A percentile compares a stretch with the other conserved stretches of the same genome.
phyloP scores from a whole-genome alignment of 2,113 vertebrate genomes.

The Leptodactylus fuscus region DNA sequence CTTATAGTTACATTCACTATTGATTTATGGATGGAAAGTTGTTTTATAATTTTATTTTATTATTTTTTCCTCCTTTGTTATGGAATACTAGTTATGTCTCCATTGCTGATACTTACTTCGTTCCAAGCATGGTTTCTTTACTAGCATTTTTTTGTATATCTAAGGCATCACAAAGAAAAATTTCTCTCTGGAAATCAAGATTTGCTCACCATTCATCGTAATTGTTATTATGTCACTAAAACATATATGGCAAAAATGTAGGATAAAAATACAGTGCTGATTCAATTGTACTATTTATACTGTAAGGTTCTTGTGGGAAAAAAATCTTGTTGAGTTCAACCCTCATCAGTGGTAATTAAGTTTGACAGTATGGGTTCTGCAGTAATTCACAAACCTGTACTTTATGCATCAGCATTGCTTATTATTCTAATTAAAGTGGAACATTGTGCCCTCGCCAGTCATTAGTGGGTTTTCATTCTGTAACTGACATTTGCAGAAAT shows the following conservation, averaged over 20 bases:
- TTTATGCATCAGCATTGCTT: slow-evolving; percentile 80
- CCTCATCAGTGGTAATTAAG: slow-evolving; percentile 65
- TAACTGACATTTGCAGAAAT: slow-evolving; percentile 85
- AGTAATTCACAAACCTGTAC: slow-evolving; percentile 81
- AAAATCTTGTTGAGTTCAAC: slow-evolving; percentile 64
- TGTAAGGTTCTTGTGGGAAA: slow-evolving; percentile 65
- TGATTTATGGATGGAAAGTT: no score
- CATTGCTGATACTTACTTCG: no score
- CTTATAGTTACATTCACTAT: no score
- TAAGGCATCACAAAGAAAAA: not conserved
- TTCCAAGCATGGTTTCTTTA: no score
- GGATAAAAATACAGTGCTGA: slow-evolving; percentile 39
- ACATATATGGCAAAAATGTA: not conserved
- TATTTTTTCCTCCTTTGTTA: no score
- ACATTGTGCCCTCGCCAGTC: slow-evolving; percentile 80
- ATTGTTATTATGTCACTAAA: slow-evolving; percentile 8
- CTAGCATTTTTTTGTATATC: no score
- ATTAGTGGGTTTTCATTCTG: slow-evolving; percentile 84
- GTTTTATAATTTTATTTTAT: no score
- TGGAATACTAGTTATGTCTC: no score
- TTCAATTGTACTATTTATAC: slow-evolving; percentile 66
- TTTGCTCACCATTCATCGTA: not conserved
- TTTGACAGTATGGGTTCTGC: slow-evolving; percentile 67
- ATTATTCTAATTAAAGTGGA: slow-evolving; percentile 86
- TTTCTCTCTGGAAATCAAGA: not conserved